A percentile compares a stretch with the other conserved stretches of the same genome.
These are phyloP conservation scores for Trypoxylus dichotomus DNA, from an alignment of 1,140 invertebrate genomes.

Conservation along the genomic window DNA sequence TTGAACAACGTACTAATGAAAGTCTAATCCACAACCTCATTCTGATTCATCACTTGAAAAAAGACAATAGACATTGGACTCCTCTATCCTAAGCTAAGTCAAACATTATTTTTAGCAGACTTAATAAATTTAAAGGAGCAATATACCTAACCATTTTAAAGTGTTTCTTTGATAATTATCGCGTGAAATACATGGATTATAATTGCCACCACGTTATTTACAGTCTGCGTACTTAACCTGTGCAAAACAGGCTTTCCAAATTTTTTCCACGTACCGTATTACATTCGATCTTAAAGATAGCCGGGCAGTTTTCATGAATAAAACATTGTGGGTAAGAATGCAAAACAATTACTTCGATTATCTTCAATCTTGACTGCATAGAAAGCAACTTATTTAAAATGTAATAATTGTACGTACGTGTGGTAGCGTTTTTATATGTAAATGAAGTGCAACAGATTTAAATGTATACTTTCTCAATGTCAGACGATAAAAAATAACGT, in stretches of 20 bases:
- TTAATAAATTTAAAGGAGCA: too few relatives aligned
- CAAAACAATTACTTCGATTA: slow-evolving; percentile 3
- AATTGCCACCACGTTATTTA: not conserved
- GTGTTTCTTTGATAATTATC: too few relatives aligned
- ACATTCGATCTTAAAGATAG: slow-evolving; percentile 2
- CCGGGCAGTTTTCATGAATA: not conserved
- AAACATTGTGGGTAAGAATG: not conserved
- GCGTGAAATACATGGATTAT: too few relatives aligned
- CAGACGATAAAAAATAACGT: not conserved
- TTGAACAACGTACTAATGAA: too few relatives aligned
- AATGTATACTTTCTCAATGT: not conserved
- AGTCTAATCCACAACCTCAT: too few relatives aligned
- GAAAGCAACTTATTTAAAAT: not conserved
- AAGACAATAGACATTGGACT: too few relatives aligned
- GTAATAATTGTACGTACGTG: slow-evolving; percentile 2
- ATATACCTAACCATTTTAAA: too few relatives aligned
- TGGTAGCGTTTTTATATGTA: not conserved
- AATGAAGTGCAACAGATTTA: not conserved
- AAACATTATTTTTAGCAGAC: too few relatives aligned
- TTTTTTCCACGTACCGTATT: not conserved
- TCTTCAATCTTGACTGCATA: not conserved
- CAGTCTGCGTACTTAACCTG: not conserved
- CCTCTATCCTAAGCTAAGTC: too few relatives aligned
- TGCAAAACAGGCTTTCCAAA: not conserved
- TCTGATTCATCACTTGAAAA: too few relatives aligned